Conservation (phyloP, 1,140 invertebrate species). For the Sitophilus oryzae region DNA sequence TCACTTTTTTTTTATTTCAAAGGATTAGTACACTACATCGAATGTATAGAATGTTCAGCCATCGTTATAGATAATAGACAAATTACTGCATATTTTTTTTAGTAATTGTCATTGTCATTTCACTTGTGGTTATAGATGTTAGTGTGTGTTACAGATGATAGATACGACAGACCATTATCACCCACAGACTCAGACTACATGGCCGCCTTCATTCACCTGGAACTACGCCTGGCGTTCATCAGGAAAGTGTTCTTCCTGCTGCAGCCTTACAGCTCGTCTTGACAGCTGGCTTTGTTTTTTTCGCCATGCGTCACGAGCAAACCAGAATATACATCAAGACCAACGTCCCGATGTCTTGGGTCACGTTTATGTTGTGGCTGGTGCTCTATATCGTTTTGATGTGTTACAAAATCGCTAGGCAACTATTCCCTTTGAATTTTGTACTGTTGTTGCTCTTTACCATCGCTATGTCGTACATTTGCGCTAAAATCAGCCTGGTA, state of each 20-base stretch:
- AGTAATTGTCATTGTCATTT: too few relatives aligned
- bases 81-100: too few relatives aligned
- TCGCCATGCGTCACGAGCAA: conserved; percentile 12
- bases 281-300: conserved; percentile 17
- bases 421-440: conserved; percentile 30
- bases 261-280: conserved; percentile 24
- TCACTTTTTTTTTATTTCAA: too few relatives aligned
- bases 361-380: conserved; percentile 5
- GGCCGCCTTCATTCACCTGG: conserved; percentile 3
- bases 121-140: too few relatives aligned
- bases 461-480: conserved; percentile 23
- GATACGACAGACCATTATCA: too few relatives aligned
- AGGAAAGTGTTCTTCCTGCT: conserved; percentile 29
- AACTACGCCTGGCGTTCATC: conserved; percentile 21
- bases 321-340: conserved; percentile 15
- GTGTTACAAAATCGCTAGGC: conserved; percentile 19
- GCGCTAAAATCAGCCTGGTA: conserved; percentile 5
- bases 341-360: conserved; percentile 6
- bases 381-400: conserved; percentile 15
- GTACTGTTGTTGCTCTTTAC: conserved; percentile 29
- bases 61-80: too few relatives aligned
- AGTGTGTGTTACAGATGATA: too few relatives aligned
- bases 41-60: too few relatives aligned
- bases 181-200: background rate
- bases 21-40: too few relatives aligned